phyloP scores from a whole-genome alignment of 2,113 vertebrate species.

The Thunnus thynnus region DNA sequence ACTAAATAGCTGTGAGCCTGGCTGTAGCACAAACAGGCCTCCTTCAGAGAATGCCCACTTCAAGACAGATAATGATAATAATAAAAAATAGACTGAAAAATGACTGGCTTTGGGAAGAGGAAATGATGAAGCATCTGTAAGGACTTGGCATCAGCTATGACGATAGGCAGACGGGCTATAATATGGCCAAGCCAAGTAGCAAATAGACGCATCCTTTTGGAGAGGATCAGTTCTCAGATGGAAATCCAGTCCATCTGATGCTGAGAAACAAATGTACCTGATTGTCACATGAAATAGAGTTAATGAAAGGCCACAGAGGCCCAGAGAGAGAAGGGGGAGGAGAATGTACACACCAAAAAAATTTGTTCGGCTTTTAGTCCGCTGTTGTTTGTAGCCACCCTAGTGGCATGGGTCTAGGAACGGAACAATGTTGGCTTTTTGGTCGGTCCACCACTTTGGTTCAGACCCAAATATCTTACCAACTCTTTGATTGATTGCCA shows the following conservation, averaged over 20 bases:
- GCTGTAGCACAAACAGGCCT: slow-evolving; percentile 76
- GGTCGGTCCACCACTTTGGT: background rate
- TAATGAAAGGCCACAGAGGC: slow-evolving; percentile 37
- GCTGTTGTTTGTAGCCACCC: background rate
- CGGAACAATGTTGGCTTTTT: too few species aligned
- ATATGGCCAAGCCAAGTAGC: slow-evolving; percentile 63
- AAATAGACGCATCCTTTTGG: slow-evolving; percentile 62
- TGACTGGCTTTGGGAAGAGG: slow-evolving; percentile 64
- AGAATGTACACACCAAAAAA: background rate
- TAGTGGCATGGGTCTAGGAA: background rate
- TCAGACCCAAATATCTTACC: background rate
- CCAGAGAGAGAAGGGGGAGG: background rate
- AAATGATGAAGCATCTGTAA: slow-evolving; percentile 80
- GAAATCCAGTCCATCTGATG: slow-evolving; percentile 45
- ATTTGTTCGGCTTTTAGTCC: background rate
- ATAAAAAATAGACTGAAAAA: slow-evolving; percentile 60
- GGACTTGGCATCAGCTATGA: slow-evolving; percentile 65
- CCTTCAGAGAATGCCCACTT: slow-evolving; percentile 60
- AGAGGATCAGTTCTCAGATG: slow-evolving; percentile 48
- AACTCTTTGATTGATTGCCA: background rate
- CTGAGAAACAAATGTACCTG: slow-evolving; percentile 46
- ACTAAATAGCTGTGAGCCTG: slow-evolving; percentile 78
- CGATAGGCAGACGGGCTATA: slow-evolving; percentile 48
- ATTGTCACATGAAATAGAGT: slow-evolving; percentile 28
- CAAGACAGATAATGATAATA: slow-evolving; percentile 9